These are phyloP conservation scores for Albula goreensis DNA, from an alignment of 2,113 vertebrate genomes.

Conservation along the genomic window DNA sequence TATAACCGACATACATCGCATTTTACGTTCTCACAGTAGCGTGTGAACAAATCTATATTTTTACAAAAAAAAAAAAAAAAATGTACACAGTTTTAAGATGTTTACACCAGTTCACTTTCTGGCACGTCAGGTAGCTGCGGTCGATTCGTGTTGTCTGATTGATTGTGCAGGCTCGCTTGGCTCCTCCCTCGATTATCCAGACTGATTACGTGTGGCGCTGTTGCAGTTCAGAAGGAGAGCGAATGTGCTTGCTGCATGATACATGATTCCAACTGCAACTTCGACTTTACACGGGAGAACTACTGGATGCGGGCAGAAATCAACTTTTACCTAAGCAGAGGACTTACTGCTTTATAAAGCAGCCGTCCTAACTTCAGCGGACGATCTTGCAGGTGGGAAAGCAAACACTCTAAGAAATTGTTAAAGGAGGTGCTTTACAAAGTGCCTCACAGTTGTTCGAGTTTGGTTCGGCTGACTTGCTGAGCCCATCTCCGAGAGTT, in stretches of 20 bases:
- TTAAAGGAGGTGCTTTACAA: slow-evolving; percentile 8
- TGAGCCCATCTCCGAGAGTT: slow-evolving; percentile 4
- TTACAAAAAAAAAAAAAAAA: too few species aligned
- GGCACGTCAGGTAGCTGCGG: not conserved
- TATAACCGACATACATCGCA: too few species aligned
- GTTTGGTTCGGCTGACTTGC: slow-evolving; percentile 22
- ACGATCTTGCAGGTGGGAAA: not conserved
- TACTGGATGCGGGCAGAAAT: not conserved
- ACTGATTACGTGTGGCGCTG: slow-evolving; percentile 27
- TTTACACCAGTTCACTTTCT: too few species aligned
- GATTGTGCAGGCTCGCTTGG: slow-evolving; percentile 24
- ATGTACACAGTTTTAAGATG: too few species aligned
- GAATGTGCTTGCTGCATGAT: slow-evolving; percentile 5
- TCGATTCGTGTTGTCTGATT: slow-evolving; percentile 26
- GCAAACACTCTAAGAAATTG: not conserved
- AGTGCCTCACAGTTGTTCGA: not conserved
- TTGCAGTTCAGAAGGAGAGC: slow-evolving; percentile 24
- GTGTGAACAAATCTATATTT: too few species aligned
- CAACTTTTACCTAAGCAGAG: not conserved
- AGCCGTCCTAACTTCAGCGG: not conserved
- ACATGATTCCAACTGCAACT: slow-evolving; percentile 1
- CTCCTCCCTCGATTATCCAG: slow-evolving; percentile 41
- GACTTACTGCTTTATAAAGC: not conserved
- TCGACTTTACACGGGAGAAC: slow-evolving; percentile 3
- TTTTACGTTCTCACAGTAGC: too few species aligned